Base-by-base conservation (phyloP, 2,888 invertebrate genomes). In the Folsomia manolachei region DNA sequence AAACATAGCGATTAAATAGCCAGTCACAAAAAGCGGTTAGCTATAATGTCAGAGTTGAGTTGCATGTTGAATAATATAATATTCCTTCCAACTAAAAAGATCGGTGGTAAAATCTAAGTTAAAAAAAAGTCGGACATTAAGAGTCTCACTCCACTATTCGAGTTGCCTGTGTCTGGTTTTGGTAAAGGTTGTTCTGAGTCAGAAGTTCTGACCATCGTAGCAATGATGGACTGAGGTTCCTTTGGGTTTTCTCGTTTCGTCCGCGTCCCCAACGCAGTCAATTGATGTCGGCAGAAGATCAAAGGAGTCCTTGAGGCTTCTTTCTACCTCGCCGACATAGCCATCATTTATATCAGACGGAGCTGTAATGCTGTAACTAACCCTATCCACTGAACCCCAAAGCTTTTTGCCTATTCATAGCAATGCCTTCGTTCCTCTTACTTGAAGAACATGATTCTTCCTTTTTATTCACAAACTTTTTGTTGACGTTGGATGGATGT, bases 271-370 rank as follows among this genome's bases (percentile, higher is more conserved):
- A 68, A 69, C 72, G 71, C 73, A 77, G 75, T 78, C 78, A 78
- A 79, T 79, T 79, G 80, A 79, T 79, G 80, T 79, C 80, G 80
- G 80, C 75, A 69, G 76, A 76, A 77, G 72, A 75, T 78, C 77
- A 80, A 80, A 80, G 78, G 75, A 76, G 78, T 80, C 80, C 80
- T 80, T 80, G 79, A 80, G 79, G 78, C 77, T 79, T 80, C 78
- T 78, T 77, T 78, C 74, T 75, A 74, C 53, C 70, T 78, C 69
- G 75, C 78, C 78, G 78, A 75, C 78, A 74, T 67, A 60, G 23
- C 75, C 75, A 76, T 76, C 78, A 76, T 78, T 78, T 78, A 75
- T 75, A 75, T 77, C 72, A 73, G 71, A 56, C 56, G 56, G 7
- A 18, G 11, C n/a, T 14, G 11, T 56, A 56, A 56, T 56, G 56